Percentiles rank a stretch among this genome's conserved stretches.
phyloP scores from a whole-genome alignment of 2,113 vertebrate species.

The Pluvianellus socialis region DNA sequence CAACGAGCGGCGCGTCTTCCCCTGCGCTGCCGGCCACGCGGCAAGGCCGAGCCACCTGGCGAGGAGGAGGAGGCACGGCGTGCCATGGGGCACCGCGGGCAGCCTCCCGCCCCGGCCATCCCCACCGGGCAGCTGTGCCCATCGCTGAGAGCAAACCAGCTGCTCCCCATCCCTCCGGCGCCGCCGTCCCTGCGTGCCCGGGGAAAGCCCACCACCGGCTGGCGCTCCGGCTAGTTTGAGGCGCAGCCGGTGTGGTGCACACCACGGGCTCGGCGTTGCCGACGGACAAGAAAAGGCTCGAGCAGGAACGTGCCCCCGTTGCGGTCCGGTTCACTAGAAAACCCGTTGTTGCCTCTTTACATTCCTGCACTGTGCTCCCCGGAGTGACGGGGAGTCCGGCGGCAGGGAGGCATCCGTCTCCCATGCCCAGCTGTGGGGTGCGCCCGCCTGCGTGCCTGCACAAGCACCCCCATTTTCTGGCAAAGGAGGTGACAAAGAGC shows the following conservation, averaged over 20 bases:
- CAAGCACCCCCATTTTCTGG: not conserved
- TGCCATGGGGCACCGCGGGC: not conserved
- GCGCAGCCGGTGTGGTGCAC: rapidly evolving
- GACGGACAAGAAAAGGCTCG: not conserved
- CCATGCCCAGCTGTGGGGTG: rapidly evolving
- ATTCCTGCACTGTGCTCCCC: rapidly evolving
- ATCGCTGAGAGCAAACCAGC: not conserved
- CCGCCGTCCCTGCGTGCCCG: not conserved
- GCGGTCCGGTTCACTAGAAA: not conserved
- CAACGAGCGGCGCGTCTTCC: not conserved
- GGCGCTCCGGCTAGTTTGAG: not conserved
- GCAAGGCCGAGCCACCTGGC: not conserved
- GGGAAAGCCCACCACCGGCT: not conserved
- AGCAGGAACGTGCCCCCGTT: not conserved
- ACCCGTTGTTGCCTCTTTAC: not conserved
- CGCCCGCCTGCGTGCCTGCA: not conserved
- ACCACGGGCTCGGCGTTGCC: not conserved
- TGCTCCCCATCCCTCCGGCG: not conserved
- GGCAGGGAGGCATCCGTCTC: not conserved
- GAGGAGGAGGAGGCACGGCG: not conserved
- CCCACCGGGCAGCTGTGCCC: not conserved
- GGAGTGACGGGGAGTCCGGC: rapidly evolving
- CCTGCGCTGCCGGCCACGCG: not conserved
- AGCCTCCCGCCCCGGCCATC: not conserved
- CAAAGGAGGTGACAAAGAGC: not conserved